These are phyloP conservation scores for Enteromius viviparus DNA, from an alignment of 2,797 vertebrate genomes.

Conservation along the genomic window DNA sequence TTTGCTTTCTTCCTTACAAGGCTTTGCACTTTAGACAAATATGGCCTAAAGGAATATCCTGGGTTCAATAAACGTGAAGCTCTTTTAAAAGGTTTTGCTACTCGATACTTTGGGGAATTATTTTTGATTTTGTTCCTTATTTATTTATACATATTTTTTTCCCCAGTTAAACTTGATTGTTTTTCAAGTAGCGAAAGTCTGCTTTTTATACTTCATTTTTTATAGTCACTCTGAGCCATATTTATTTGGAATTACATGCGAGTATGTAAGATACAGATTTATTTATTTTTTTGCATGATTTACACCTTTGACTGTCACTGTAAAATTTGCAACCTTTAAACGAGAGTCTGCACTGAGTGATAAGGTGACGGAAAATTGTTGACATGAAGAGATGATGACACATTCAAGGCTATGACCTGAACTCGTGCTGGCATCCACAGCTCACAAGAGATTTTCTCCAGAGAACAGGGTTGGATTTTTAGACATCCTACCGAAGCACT, in stretches of 20 bases:
- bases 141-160: not conserved
- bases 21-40: conserved; percentile 35
- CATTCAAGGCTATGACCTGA: conserved; percentile 55
- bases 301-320: conserved; percentile 38
- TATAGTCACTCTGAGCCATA: too few species aligned
- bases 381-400: conserved; percentile 63
- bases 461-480: not conserved
- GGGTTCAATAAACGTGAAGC: not conserved
- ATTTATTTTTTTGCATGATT: not conserved
- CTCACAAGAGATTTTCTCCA: not conserved
- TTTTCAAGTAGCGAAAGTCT: not conserved
- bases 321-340: conserved; percentile 56
- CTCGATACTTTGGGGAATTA: not conserved
- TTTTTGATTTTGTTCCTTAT: not conserved
- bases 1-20: conserved; percentile 37
- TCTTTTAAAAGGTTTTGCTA: not conserved
- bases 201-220: too few species aligned
- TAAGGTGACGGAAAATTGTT: conserved; percentile 53
- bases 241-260: too few species aligned
- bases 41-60: conserved; percentile 53
- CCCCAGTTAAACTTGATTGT: not conserved
- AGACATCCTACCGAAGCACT: not conserved
- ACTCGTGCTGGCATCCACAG: conserved; percentile 54
- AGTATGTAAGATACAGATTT: not conserved
- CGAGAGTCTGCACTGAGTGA: conserved; percentile 59